Conservation (phyloP, 2,113 vertebrate genomes). For the Sphaerodactylus townsendi region DNA sequence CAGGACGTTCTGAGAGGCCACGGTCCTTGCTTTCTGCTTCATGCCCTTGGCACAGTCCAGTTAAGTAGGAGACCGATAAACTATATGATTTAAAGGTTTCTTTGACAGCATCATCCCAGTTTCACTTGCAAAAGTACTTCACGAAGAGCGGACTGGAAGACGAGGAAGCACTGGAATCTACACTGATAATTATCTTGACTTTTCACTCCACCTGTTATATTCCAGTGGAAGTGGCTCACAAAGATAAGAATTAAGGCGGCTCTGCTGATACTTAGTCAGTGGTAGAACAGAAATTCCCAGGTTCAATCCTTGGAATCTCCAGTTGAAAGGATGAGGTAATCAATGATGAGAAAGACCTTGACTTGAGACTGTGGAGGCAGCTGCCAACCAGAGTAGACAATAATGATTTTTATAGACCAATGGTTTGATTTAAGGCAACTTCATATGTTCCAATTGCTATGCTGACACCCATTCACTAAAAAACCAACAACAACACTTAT, state of each 20-base stretch:
- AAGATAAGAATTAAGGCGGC: neutral
- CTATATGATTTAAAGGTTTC: neutral
- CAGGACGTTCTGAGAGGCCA: neutral
- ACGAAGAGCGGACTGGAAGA: neutral
- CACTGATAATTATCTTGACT: neutral
- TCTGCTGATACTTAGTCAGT: neutral
- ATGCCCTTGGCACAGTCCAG: neutral
- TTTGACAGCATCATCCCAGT: neutral
- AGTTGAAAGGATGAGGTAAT: too few relatives aligned
- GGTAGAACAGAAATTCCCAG: too few relatives aligned
- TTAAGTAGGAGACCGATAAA: neutral
- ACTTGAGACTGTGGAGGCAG: too few relatives aligned
- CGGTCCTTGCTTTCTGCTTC: neutral
- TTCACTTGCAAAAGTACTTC: neutral
- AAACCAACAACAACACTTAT: neutral
- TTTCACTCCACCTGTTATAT: neutral
- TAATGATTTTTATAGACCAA: too few relatives aligned
- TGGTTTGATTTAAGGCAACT: too few relatives aligned
- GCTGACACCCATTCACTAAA: too few relatives aligned
- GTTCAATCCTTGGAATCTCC: too few relatives aligned
- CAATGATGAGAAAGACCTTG: too few relatives aligned
- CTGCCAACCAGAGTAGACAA: too few relatives aligned
- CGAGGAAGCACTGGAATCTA: neutral
- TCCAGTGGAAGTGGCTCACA: too few relatives aligned
- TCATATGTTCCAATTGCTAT: too few relatives aligned